Percentiles rank a stretch among this genome's conserved stretches.
These are phyloP conservation scores for Mayetiola destructor DNA, from an alignment of 2,888 invertebrate genomes.

Conservation along the genomic window DNA sequence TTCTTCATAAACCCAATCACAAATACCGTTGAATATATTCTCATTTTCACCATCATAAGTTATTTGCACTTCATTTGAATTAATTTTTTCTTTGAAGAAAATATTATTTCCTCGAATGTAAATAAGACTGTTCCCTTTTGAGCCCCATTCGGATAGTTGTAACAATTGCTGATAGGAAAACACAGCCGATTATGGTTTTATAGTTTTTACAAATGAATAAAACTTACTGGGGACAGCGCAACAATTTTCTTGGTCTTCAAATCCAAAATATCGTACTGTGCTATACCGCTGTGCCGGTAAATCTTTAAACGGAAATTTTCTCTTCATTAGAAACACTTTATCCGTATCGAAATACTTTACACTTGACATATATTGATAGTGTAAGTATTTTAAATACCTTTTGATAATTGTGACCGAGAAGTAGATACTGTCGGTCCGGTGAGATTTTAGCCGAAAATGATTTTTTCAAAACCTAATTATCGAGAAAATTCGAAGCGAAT, in stretches of 20 bases:
- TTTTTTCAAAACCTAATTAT: neutral
- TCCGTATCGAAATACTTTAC: neutral
- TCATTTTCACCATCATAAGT: constrained; percentile 50
- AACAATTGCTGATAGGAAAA: neutral
- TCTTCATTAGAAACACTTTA: too few relatives aligned
- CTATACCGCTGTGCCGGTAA: constrained; percentile 65
- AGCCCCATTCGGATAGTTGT: constrained; percentile 25
- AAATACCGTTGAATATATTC: constrained; percentile 66
- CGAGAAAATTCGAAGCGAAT: neutral
- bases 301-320: too few relatives aligned
- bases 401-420: constrained; percentile 46
- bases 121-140: constrained; percentile 53
- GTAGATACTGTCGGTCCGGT: constrained; percentile 46
- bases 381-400: too few relatives aligned
- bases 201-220: constrained; percentile 27
- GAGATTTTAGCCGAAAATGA: constrained; percentile 38
- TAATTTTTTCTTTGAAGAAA: constrained; percentile 47
- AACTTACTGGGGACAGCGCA: constrained; percentile 20
- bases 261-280: constrained; percentile 56
- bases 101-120: constrained; percentile 54
- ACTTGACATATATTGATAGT: neutral
- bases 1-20: constrained; percentile 96
- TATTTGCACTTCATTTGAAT: constrained; percentile 38
- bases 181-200: neutral
- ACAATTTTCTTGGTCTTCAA: constrained; percentile 38